Conservation (phyloP, 1,140 invertebrate species). For the Glossosoma conforme region DNA sequence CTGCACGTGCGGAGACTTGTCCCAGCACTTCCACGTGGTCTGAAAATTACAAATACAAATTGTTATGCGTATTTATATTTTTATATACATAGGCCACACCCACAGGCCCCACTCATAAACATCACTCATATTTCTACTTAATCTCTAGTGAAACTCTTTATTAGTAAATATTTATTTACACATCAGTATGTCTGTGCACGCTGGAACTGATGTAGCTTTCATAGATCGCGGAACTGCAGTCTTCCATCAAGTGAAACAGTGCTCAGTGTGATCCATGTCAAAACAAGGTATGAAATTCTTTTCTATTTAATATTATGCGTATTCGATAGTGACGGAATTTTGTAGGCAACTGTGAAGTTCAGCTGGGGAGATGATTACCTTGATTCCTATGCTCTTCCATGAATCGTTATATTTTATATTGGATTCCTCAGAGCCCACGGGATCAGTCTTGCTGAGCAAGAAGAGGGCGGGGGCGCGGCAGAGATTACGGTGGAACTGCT, state of each 20-base stretch:
- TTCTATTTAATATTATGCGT: too few relatives aligned
- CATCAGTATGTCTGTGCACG: neutral
- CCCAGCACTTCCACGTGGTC: slow-evolving; percentile 74
- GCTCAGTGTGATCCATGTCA: too few relatives aligned
- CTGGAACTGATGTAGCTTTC: too few relatives aligned
- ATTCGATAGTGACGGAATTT: too few relatives aligned
- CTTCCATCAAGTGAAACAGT: too few relatives aligned
- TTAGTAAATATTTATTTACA: neutral
- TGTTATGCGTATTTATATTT: neutral
- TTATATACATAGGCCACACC: neutral
- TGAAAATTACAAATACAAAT: slow-evolving; percentile 38
- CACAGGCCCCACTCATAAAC: neutral
- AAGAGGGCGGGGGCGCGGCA: slow-evolving; percentile 71
- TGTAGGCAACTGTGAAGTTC: neutral
- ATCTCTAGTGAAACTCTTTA: neutral
- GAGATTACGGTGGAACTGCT: slow-evolving; percentile 71
- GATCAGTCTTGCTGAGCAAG: slow-evolving; percentile 74
- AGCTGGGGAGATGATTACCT: slow-evolving; percentile 42
- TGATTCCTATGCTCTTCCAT: slow-evolving; percentile 62
- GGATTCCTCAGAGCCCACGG: slow-evolving; percentile 62
- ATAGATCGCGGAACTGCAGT: too few relatives aligned
- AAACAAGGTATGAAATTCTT: too few relatives aligned
- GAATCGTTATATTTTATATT: slow-evolving; percentile 61
- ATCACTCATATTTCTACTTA: neutral
- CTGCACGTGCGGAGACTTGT: slow-evolving; percentile 77